Conservation (phyloP, 2,113 vertebrate species). For the Oreochromis aureus region DNA sequence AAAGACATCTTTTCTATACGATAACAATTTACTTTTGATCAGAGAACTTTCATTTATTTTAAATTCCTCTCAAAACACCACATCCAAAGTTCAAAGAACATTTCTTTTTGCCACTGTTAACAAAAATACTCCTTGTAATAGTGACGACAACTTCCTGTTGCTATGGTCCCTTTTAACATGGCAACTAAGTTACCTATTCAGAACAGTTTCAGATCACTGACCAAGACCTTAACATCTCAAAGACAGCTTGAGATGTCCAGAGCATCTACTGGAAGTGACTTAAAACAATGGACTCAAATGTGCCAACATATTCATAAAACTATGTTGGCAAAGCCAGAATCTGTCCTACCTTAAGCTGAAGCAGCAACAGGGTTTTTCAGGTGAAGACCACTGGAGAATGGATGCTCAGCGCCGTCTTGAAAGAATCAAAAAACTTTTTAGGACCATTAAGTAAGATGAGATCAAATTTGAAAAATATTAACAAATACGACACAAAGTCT, state of each 20-base stretch:
- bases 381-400: not conserved
- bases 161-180: constrained; percentile 15
- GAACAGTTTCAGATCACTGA: not conserved
- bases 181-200: constrained; percentile 24
- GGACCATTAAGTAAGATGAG: not conserved
- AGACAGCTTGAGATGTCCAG: not conserved
- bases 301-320: not conserved
- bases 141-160: not conserved
- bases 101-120: not conserved
- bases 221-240: not conserved
- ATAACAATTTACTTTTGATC: not conserved
- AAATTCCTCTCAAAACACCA: not conserved
- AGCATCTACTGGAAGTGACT: not conserved
- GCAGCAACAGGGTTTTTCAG: not conserved
- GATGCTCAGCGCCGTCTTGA: not conserved
- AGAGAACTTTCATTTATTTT: not conserved
- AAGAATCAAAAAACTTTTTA: not conserved
- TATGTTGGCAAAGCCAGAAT: not conserved
- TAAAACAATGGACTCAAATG: not conserved
- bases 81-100: not conserved
- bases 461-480: not conserved
- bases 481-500: not conserved
- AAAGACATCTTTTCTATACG: not conserved
- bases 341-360: constrained; percentile 35
- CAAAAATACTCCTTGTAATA: not conserved